phyloP scores from a whole-genome alignment of 2,113 vertebrate species.

The Nothoprocta perdicaria region DNA sequence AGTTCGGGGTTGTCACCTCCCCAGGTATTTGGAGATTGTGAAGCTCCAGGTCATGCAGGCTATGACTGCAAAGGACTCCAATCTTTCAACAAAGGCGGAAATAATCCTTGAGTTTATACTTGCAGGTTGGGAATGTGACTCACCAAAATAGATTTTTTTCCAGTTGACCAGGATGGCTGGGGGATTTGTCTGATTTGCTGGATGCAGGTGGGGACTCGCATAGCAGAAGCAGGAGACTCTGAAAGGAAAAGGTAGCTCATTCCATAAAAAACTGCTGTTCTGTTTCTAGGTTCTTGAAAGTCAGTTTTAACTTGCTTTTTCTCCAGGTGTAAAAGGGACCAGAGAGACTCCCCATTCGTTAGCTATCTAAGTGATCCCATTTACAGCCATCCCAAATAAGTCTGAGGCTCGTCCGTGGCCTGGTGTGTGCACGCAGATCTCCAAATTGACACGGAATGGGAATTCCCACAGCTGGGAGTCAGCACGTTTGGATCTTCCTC shows the following conservation, averaged over 20 bases:
- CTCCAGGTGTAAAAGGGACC: neutral
- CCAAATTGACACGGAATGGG: neutral
- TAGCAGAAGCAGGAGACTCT: neutral
- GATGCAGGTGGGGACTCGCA: neutral
- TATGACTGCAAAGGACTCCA: neutral
- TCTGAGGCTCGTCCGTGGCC: neutral
- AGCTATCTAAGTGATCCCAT: slow-evolving; percentile 27
- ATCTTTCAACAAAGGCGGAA: neutral
- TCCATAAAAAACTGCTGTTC: neutral
- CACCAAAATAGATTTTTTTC: neutral
- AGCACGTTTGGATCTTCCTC: neutral
- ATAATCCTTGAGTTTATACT: neutral
- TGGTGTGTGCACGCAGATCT: neutral
- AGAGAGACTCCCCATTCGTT: slow-evolving; percentile 30
- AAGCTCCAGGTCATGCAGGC: neutral
- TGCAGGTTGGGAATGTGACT: neutral
- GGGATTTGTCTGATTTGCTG: neutral
- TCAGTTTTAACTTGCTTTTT: neutral
- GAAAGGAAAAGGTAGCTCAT: neutral
- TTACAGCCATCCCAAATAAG: neutral
- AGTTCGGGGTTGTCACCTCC: neutral
- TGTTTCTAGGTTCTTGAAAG: neutral
- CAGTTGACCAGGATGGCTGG: neutral
- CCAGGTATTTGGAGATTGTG: neutral
- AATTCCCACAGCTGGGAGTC: neutral